Percentiles rank a stretch among this genome's conserved stretches.
phyloP scores from a whole-genome alignment of 2,113 vertebrate genomes.

The Microtus ochrogaster region DNA sequence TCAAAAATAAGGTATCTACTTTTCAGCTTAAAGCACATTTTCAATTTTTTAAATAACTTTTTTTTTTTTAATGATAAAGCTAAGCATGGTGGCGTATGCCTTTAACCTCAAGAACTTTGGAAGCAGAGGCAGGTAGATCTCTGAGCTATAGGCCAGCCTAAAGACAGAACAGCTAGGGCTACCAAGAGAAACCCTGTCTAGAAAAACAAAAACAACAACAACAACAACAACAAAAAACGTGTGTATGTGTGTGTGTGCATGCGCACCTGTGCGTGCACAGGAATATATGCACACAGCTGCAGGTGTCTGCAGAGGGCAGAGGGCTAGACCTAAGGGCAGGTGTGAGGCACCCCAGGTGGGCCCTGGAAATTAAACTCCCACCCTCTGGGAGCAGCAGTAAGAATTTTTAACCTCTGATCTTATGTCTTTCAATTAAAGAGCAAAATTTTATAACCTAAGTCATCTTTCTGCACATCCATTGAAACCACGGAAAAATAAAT shows the following conservation, averaged over 20 bases:
- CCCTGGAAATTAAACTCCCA: background rate
- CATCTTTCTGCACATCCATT: background rate
- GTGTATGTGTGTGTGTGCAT: no score
- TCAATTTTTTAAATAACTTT: background rate
- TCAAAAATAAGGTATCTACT: conserved; percentile 13
- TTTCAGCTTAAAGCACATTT: conserved; percentile 10
- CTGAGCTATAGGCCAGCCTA: no score
- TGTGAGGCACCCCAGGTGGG: background rate
- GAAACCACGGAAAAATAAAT: conserved; percentile 8
- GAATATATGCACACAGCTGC: background rate
- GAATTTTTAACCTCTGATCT: background rate
- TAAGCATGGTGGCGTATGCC: background rate
- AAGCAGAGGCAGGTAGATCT: background rate
- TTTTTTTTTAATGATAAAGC: background rate
- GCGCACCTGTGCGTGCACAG: fast-evolving
- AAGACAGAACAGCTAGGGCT: no score
- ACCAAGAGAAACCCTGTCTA: no score
- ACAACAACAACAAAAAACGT: no score
- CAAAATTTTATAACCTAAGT: background rate
- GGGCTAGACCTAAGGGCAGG: background rate
- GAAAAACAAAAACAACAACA: no score
- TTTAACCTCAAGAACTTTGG: background rate
- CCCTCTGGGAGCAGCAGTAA: background rate
- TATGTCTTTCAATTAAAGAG: conserved; percentile 14
- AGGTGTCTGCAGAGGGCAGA: background rate